Percentiles rank a stretch among this genome's conserved stretches.
These are phyloP conservation scores for Drosophila nr. fundita DNA, from an alignment of 2,888 invertebrate species.

Conservation along the genomic window DNA sequence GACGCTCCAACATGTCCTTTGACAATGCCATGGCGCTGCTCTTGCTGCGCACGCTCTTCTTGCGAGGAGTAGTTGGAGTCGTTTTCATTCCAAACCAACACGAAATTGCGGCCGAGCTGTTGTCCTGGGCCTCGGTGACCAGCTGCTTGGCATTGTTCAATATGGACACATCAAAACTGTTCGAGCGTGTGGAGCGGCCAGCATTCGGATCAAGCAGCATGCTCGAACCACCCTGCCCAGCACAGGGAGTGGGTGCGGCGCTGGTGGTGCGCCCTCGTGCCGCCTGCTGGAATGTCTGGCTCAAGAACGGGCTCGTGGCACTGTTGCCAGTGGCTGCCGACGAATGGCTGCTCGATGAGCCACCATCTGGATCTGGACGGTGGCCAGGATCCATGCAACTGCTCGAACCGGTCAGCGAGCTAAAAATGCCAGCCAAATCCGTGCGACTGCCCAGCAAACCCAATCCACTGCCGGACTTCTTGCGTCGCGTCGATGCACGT, in stretches of 20 bases:
- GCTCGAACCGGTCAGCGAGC: slow-evolving; percentile 87
- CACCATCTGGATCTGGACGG: slow-evolving; percentile 61
- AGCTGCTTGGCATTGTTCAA: slow-evolving; percentile 86
- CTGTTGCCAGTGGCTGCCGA: slow-evolving; percentile 62
- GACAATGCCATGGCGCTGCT: slow-evolving; percentile 86
- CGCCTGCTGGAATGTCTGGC: slow-evolving; percentile 69
- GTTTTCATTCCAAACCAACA: slow-evolving; percentile 91
- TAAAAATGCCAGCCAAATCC: slow-evolving; percentile 91
- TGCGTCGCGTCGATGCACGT: slow-evolving; percentile 78
- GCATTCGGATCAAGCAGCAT: slow-evolving; percentile 83
- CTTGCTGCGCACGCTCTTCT: slow-evolving; percentile 86
- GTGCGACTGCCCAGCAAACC: slow-evolving; percentile 93
- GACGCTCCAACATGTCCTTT: slow-evolving; percentile 87
- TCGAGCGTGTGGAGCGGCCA: slow-evolving; percentile 89
- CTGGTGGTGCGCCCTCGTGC: slow-evolving; percentile 72
- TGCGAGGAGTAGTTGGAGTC: slow-evolving; percentile 89
- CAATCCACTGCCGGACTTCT: slow-evolving; percentile 78
- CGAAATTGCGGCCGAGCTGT: slow-evolving; percentile 86
- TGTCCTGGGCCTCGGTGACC: slow-evolving; percentile 84
- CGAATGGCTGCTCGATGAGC: slow-evolving; percentile 57
- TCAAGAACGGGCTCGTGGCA: slow-evolving; percentile 57
- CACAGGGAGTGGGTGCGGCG: slow-evolving; percentile 71
- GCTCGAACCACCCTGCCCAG: slow-evolving; percentile 50
- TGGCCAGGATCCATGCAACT: slow-evolving; percentile 90
- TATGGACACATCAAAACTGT: slow-evolving; percentile 93